phyloP scores from a whole-genome alignment of 2,113 vertebrate genomes.

The Struthio camelus region DNA sequence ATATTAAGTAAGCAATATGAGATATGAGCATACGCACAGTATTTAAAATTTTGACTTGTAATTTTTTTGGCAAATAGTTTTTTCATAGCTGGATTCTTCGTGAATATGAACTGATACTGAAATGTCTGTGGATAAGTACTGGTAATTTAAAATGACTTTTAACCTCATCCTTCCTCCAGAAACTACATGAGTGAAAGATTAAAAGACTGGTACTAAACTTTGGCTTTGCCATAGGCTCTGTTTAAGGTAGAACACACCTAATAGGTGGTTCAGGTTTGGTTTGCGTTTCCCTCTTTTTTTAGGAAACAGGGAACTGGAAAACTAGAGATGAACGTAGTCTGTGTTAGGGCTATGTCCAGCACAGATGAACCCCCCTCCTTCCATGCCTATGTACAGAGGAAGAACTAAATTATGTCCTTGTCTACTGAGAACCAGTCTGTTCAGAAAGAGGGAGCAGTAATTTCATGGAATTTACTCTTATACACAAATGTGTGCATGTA shows the following conservation, averaged over 20 bases:
- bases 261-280: not conserved
- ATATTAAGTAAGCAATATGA: not conserved
- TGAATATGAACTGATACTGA: not conserved
- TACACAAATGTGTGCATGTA: rapidly evolving
- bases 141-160: not conserved
- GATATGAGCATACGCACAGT: not conserved
- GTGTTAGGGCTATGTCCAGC: rapidly evolving
- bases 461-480: not conserved
- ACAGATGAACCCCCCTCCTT: not conserved
- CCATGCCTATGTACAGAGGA: not conserved
- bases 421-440: not conserved
- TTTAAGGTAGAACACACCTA: not conserved
- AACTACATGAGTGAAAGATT: not conserved
- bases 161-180: not conserved
- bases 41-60: not conserved
- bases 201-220: not conserved
- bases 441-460: rapidly evolving
- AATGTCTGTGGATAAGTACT: not conserved
- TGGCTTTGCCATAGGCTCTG: not conserved
- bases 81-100: not conserved
- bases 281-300: not conserved
- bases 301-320: not conserved
- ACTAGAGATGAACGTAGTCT: not conserved
- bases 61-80: not conserved
- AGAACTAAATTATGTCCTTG: not conserved